These are phyloP conservation scores for Megaptera novaeangliae DNA, from an alignment of 2,113 vertebrate genomes.

Conservation along the genomic window DNA sequence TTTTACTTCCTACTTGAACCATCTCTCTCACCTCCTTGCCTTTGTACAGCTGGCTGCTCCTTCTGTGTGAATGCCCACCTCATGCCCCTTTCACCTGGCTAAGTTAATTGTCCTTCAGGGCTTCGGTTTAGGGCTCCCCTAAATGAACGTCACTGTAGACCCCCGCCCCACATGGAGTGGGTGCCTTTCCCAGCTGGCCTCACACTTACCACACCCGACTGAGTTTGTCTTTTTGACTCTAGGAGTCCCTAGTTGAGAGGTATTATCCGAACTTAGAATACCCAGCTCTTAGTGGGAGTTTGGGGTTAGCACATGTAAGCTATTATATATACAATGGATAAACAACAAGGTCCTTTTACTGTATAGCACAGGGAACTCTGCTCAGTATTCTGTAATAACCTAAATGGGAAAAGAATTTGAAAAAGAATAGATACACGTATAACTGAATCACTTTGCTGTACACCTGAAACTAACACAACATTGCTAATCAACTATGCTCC, in stretches of 20 bases:
- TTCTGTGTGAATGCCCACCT: neutral
- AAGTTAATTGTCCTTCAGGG: neutral
- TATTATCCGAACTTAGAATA: neutral
- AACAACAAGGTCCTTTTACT: neutral
- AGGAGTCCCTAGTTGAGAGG: neutral
- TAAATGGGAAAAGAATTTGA: neutral
- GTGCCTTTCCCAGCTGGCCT: neutral
- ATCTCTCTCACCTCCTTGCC: neutral
- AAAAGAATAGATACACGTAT: neutral
- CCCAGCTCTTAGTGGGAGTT: neutral
- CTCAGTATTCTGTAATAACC: neutral
- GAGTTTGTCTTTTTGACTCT: neutral
- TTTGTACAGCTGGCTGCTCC: rapidly evolving
- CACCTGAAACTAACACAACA: neutral
- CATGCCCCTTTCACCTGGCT: neutral
- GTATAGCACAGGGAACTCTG: neutral
- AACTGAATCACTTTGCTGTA: neutral
- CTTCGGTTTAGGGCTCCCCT: neutral
- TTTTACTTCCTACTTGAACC: neutral
- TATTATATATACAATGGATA: neutral
- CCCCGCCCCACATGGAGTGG: neutral
- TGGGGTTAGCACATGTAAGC: neutral
- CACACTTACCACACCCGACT: neutral
- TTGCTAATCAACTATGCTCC: neutral
- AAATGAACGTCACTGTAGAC: neutral